A percentile compares a stretch with the other conserved stretches of the same genome.
These are phyloP conservation scores for Cryptoleucopteryx plumbea DNA, from an alignment of 2,113 vertebrate genomes.

Conservation along the genomic window DNA sequence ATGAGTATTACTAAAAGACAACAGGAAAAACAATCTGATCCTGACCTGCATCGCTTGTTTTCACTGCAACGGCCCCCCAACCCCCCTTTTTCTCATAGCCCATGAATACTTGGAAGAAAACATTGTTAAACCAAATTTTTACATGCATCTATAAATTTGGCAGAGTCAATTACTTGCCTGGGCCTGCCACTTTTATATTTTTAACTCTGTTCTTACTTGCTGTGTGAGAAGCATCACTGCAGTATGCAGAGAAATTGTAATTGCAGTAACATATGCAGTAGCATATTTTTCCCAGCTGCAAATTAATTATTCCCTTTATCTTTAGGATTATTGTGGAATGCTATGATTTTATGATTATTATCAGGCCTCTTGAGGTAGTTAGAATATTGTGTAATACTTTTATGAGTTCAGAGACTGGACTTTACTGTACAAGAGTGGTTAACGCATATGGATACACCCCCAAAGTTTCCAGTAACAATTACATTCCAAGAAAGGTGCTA, in stretches of 20 bases:
- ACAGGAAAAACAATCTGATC: background rate
- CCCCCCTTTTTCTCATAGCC: background rate
- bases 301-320: slow-evolving; percentile 23
- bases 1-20: background rate
- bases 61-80: background rate
- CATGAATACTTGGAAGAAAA: background rate
- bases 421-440: slow-evolving; percentile 34
- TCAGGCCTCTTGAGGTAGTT: slow-evolving; percentile 22
- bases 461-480: slow-evolving; percentile 62
- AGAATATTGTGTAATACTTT: slow-evolving; percentile 46
- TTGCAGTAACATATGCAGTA: background rate
- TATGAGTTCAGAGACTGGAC: slow-evolving; percentile 36
- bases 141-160: background rate
- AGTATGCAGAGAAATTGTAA: background rate
- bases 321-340: slow-evolving; percentile 17
- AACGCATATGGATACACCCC: slow-evolving; percentile 29
- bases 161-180: background rate
- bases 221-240: background rate
- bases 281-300: background rate
- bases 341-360: slow-evolving; percentile 12
- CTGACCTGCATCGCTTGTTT: background rate
- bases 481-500: slow-evolving; percentile 63
- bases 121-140: background rate
- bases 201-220: slow-evolving; percentile 3
- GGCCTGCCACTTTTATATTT: background rate